These are phyloP conservation scores for Diorhabda sublineata DNA, from an alignment of 1,140 invertebrate genomes.

Conservation along the genomic window DNA sequence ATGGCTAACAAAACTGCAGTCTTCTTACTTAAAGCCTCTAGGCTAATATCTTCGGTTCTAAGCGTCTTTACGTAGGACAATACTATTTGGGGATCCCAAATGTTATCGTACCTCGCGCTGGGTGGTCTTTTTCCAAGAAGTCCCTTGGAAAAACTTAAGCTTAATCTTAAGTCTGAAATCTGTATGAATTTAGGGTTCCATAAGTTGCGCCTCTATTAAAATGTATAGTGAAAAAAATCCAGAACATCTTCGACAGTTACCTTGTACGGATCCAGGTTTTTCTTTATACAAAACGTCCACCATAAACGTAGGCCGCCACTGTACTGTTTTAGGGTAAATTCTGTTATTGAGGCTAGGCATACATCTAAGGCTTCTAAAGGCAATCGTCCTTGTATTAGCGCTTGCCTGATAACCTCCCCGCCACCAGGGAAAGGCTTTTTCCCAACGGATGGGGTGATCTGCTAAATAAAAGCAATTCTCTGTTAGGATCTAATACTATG, in stretches of 20 bases:
- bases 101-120: no score
- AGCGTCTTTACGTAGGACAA: no score
- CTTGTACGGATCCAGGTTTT: not conserved
- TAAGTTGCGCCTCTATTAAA: no score
- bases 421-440: slow-evolving; percentile 32
- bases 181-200: no score
- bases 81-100: no score
- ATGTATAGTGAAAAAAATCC: slow-evolving; percentile 8
- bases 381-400: not conserved
- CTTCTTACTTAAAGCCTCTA: no score
- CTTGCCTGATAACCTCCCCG: slow-evolving; percentile 31
- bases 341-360: not conserved
- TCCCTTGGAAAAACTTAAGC: no score
- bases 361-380: not conserved
- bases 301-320: not conserved
- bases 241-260: not conserved
- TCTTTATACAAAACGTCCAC: slow-evolving; percentile 4
- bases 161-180: no score
- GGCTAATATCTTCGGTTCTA: no score
- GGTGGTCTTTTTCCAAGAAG: no score
- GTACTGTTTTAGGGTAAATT: slow-evolving; percentile 5
- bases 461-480: slow-evolving; percentile 23
- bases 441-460: slow-evolving; percentile 26
- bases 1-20: no score
- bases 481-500: slow-evolving; percentile 18